Evolutionary conservation across 2,113 vertebrate species (phyloP), one percentile per base, ranked within the genome.

Genomic region (Ochotona curzoniae): DNA sequence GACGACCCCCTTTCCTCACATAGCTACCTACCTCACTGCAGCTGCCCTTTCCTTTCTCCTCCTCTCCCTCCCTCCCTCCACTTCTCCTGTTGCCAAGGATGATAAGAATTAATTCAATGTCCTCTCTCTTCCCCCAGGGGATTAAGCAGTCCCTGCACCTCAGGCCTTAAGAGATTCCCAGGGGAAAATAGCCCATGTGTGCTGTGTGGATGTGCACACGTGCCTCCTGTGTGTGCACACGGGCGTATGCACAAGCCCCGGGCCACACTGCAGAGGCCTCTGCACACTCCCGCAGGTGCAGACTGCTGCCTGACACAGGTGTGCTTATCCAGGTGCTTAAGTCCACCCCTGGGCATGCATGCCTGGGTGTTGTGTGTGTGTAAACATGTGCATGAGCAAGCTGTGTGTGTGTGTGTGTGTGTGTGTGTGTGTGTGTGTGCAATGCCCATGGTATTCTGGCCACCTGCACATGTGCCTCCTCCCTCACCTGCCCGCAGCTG

Each of bases 91-190:
- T 71, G 76, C 84, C 47, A 10, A 90, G 90, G 85, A 96, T 18
- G 25, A 83, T 93, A 93, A 94, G 90, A 96, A 97, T 92, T 96
- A 96, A 97, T 97, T 97, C 94, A 88, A 95, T 88, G 89, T n/a
- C 91, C 95, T 86, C 51, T 88, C 69, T 61, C n/a, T 47, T 96
- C 82, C 93, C 76, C 8, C 1, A 35, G 90, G 93, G 96, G 89
- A 92, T 96, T 96, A 95, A 90, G 85, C 92, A 75, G 89, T 76
- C 92, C 87, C 54, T 92, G 74, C n/a, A 44, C 83, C 51, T 28
- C 0, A 0, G 90, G 83, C 85, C 93, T 76, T 89, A 76, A 93
- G 93, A 95, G 95, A 96, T 93, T 89, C 91, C 81, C 92, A 94
- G 79, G 47, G 54, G 73, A 74, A 63, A 67, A 44, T 28, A 32